These are phyloP conservation scores for Calephelis virginiensis DNA, from an alignment of 1,140 invertebrate species.

Conservation along the genomic window DNA sequence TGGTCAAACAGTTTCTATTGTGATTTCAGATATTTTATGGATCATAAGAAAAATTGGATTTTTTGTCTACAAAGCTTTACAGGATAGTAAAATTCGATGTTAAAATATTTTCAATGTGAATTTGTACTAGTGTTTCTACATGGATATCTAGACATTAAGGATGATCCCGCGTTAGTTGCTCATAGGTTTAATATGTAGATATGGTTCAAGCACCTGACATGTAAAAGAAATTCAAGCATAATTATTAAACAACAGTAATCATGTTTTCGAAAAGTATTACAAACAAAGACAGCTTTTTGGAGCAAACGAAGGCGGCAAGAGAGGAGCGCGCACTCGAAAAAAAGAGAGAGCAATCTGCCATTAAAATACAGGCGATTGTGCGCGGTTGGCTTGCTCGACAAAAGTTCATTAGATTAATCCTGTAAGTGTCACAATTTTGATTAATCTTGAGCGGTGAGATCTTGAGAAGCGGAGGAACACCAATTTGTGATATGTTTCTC, in stretches of 20 bases:
- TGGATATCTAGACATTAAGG: neutral
- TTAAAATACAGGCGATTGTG: slow-evolving; percentile 85
- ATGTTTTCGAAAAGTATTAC: slow-evolving; percentile 69
- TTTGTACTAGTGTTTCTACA: neutral
- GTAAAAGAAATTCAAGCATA: slow-evolving; percentile 55
- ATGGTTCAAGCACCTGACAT: slow-evolving; percentile 13
- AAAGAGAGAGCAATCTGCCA: slow-evolving; percentile 84
- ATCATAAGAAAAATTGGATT: neutral
- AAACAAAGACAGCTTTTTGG: slow-evolving; percentile 82
- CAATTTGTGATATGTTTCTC: too few relatives aligned
- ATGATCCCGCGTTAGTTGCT: neutral
- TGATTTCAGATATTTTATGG: neutral
- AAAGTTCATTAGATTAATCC: slow-evolving; percentile 79
- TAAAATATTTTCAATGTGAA: neutral
- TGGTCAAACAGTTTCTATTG: neutral
- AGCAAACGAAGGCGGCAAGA: slow-evolving; percentile 91
- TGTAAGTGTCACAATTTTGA: slow-evolving; percentile 77
- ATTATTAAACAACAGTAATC: slow-evolving; percentile 42
- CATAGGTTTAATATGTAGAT: neutral
- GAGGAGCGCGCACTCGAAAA: slow-evolving; percentile 91
- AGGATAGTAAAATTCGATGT: neutral
- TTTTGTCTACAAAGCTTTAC: neutral
- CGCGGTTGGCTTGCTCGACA: slow-evolving; percentile 85
- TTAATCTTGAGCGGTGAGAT: neutral
- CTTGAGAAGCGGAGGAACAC: too few relatives aligned